Evolutionary conservation across 2,113 vertebrate genomes (phyloP).

Genomic region (Sisor rabdophorus): DNA sequence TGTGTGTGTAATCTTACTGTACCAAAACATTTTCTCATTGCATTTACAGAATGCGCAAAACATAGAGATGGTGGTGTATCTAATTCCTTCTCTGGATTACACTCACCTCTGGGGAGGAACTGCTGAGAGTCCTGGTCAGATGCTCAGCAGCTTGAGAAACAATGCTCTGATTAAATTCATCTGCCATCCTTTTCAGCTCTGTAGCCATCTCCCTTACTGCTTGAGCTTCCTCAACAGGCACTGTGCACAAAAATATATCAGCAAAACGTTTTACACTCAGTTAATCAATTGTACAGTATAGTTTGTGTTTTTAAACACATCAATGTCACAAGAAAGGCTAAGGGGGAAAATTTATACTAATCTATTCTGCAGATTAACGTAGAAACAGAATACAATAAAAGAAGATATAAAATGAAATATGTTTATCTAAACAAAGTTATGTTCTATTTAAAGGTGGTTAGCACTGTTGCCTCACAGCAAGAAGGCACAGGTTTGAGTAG

Average conservation of each 20-base stretch:
- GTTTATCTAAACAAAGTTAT: background rate
- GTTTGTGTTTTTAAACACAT: background rate
- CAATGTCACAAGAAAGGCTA: background rate
- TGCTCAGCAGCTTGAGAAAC: slow-evolving; percentile 54
- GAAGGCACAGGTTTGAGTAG: too few species aligned
- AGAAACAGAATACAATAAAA: background rate
- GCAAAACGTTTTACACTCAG: background rate
- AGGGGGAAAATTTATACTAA: background rate
- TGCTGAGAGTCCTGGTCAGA: slow-evolving; percentile 52
- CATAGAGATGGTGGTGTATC: background rate
- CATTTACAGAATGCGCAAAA: background rate
- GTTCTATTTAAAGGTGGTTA: too few species aligned
- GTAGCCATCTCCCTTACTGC: slow-evolving; percentile 51
- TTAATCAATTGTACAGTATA: background rate
- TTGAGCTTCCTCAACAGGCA: slow-evolving; percentile 33
- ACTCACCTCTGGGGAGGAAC: slow-evolving; percentile 46
- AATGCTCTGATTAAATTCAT: slow-evolving; percentile 54
- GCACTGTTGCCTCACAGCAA: too few species aligned
- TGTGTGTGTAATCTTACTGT: background rate
- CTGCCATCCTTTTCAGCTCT: slow-evolving; percentile 59
- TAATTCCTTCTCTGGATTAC: background rate
- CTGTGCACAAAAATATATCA: slow-evolving; percentile 29
- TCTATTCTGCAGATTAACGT: background rate
- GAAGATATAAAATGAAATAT: background rate
- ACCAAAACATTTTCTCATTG: background rate